These are phyloP conservation scores for Osmerus eperlanus DNA, from an alignment of 2,113 vertebrate genomes.

Conservation along the genomic window DNA sequence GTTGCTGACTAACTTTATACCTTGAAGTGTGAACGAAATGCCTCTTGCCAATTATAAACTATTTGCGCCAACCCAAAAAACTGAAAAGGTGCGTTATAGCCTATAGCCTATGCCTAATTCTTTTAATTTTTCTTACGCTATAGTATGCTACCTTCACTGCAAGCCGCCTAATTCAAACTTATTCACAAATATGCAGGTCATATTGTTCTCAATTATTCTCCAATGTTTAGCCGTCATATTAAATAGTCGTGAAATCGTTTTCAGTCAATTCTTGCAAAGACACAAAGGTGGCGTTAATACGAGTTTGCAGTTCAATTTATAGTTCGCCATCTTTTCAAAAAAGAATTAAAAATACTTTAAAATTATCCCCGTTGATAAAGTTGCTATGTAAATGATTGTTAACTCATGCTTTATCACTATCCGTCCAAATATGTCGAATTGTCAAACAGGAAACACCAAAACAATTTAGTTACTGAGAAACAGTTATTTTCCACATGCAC, in stretches of 20 bases:
- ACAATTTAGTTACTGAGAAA: slow-evolving; percentile 49
- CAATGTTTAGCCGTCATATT: neutral
- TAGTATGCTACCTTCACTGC: no score
- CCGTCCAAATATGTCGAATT: slow-evolving; percentile 21
- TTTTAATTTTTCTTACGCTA: no score
- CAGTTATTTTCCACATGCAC: slow-evolving; percentile 40
- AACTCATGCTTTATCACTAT: slow-evolving; percentile 49
- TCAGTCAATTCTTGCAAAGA: slow-evolving; percentile 72
- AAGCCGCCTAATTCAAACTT: no score
- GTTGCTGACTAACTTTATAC: no score
- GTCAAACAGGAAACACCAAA: neutral
- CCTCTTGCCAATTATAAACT: no score
- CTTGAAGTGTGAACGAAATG: no score
- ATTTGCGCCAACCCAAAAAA: no score
- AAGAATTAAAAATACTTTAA: slow-evolving; percentile 93
- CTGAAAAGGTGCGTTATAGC: no score
- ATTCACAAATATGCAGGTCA: no score
- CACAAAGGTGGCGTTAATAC: slow-evolving; percentile 89
- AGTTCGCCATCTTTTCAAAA: slow-evolving; percentile 99
- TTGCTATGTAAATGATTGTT: slow-evolving; percentile 49
- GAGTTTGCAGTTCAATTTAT: slow-evolving; percentile 78
- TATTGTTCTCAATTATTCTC: no score
- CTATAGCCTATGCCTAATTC: no score
- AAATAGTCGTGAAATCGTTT: slow-evolving; percentile 27
- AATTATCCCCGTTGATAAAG: slow-evolving; percentile 63